These are phyloP conservation scores for Thalassophryne amazonica DNA, from an alignment of 2,797 vertebrate species.

Conservation along the genomic window DNA sequence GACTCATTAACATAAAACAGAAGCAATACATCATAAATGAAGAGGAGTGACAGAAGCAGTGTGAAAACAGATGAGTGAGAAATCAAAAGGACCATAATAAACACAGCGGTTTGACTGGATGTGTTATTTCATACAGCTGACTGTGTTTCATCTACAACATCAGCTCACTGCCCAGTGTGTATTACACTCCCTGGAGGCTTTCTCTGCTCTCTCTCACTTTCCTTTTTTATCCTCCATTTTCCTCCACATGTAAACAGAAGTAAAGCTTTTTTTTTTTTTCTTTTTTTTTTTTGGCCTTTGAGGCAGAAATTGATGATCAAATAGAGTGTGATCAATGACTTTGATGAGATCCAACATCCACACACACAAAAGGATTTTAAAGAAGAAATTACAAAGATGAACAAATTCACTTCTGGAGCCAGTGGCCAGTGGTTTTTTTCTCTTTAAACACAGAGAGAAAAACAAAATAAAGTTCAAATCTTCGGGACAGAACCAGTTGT, in stretches of 20 bases:
- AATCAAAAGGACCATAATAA: too few species aligned
- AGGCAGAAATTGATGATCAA: constrained; percentile 53
- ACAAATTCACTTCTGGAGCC: constrained; percentile 45
- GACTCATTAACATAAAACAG: too few species aligned
- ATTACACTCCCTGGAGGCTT: constrained; percentile 41
- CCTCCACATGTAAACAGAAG: constrained; percentile 62
- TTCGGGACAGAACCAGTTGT: too few species aligned
- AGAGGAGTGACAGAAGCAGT: too few species aligned
- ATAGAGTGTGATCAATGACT: constrained; percentile 48
- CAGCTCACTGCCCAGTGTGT: constrained; percentile 43
- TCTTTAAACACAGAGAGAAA: constrained; percentile 11
- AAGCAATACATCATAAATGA: too few species aligned
- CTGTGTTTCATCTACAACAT: constrained; percentile 48
- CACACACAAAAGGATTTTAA: constrained; percentile 41
- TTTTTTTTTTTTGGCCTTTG: constrained; percentile 46
- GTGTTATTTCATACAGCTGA: constrained; percentile 29
- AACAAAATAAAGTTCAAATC: background rate
- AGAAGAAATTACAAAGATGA: constrained; percentile 40
- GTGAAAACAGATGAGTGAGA: too few species aligned
- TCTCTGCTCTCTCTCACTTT: constrained; percentile 39
- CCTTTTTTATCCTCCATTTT: constrained; percentile 54
- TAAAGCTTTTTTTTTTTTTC: too few species aligned
- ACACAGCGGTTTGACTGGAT: constrained; percentile 6
- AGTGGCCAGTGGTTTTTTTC: constrained; percentile 42
- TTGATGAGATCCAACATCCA: constrained; percentile 51